Conservation (phyloP, 2,113 vertebrate species). For the Rhineura floridana region DNA sequence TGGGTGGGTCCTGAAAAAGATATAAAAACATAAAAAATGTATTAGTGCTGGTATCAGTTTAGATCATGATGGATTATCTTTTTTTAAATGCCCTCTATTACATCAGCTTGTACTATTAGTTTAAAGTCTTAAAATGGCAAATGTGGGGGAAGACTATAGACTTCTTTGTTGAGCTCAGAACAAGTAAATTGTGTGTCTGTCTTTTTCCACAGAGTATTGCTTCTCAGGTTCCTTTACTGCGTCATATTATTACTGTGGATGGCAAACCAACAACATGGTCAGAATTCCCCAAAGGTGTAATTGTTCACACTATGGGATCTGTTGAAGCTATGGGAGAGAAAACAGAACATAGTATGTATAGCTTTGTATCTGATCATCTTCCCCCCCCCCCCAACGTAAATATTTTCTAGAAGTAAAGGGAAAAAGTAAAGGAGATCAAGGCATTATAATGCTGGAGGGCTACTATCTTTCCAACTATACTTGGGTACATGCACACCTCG, state of each 20-base stretch:
- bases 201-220: slow-evolving; percentile 81
- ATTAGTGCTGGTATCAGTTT: no score
- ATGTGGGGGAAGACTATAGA: background rate
- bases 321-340: slow-evolving; percentile 86
- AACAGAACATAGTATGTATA: slow-evolving; percentile 77
- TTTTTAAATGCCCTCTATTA: no score
- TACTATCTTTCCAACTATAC: background rate
- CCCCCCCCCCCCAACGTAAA: background rate
- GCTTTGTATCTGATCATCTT: background rate
- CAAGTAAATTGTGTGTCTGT: background rate
- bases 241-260: slow-evolving; percentile 90
- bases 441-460: background rate
- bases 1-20: no score
- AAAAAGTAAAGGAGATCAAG: background rate
- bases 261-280: slow-evolving; percentile 79
- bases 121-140: background rate
- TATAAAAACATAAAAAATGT: no score
- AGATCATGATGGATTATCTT: no score
- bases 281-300: slow-evolving; percentile 84
- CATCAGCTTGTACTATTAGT: background rate
- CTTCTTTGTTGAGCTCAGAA: background rate
- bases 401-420: background rate
- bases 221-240: slow-evolving; percentile 83
- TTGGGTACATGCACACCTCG: no score
- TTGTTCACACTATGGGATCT: slow-evolving; percentile 87